phyloP scores from a whole-genome alignment of 2,113 vertebrate species.

The Aviceda subcristata region DNA sequence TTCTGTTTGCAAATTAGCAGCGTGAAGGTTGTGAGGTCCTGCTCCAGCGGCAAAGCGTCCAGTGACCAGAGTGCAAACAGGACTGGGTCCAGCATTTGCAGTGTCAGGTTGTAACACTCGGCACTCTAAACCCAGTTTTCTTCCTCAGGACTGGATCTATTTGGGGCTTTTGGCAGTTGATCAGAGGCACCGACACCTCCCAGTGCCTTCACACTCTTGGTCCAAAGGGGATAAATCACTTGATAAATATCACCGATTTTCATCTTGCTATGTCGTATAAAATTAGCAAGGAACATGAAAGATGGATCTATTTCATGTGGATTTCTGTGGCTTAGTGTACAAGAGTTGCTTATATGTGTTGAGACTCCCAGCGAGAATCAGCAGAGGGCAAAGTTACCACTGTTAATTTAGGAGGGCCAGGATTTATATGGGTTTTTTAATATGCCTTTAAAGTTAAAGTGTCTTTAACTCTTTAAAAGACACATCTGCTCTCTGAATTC shows the following conservation, averaged over 20 bases:
- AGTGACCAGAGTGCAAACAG: neutral
- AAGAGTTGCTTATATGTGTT: neutral
- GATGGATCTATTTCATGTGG: neutral
- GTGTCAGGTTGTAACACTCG: neutral
- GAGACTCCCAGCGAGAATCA: neutral
- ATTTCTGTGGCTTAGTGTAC: neutral
- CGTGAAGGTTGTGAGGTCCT: neutral
- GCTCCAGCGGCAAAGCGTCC: neutral
- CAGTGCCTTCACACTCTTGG: neutral
- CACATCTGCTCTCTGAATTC: neutral
- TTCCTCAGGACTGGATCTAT: neutral
- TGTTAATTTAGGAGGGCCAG: neutral
- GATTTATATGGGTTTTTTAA: accelerated
- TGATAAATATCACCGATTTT: neutral
- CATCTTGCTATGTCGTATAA: neutral
- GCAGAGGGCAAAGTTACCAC: neutral
- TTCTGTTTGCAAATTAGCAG: neutral
- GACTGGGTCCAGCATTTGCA: neutral
- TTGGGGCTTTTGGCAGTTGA: neutral
- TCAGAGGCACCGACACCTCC: neutral
- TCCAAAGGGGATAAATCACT: neutral
- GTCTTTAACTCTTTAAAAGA: neutral
- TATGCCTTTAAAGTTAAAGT: neutral
- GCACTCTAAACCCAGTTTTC: neutral
- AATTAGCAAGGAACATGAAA: neutral